Conservation (phyloP, 1,140 invertebrate species). For the Aphis gossypii region DNA sequence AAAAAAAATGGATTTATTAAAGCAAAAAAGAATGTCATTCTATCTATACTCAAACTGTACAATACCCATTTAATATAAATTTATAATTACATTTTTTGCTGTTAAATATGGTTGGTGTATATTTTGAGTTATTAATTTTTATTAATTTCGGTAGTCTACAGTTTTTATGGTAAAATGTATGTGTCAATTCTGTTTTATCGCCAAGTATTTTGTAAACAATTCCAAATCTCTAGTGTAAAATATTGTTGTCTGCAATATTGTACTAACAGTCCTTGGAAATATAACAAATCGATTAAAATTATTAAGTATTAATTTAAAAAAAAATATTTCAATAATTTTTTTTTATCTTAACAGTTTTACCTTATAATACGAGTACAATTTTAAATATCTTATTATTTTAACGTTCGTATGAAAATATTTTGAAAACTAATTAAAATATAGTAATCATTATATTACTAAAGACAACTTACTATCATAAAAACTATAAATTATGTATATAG, state of each 20-base stretch:
- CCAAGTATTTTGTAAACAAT: slow-evolving; percentile 36
- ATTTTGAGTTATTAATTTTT: background rate
- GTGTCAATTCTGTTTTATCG: slow-evolving; percentile 17
- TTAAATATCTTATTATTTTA: background rate
- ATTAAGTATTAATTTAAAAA: background rate
- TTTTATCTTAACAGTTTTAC: background rate
- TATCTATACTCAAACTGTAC: background rate
- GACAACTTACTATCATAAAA: background rate
- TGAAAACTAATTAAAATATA: background rate
- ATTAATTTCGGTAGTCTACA: background rate
- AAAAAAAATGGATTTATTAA: background rate
- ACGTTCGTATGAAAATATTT: background rate
- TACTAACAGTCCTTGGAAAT: background rate
- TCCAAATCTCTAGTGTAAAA: slow-evolving; percentile 11
- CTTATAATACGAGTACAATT: background rate
- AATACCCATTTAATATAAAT: background rate
- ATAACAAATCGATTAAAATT: background rate
- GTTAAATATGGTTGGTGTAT: background rate
- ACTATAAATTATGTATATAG: background rate
- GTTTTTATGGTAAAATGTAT: slow-evolving; percentile 38
- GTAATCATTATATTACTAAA: background rate
- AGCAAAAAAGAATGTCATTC: background rate
- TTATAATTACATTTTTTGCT: background rate
- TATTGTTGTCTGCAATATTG: background rate
- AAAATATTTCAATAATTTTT: slow-evolving; percentile 5